phyloP scores from a whole-genome alignment of 2,888 invertebrate species.

The Sinopyrophorus schimmeli region DNA sequence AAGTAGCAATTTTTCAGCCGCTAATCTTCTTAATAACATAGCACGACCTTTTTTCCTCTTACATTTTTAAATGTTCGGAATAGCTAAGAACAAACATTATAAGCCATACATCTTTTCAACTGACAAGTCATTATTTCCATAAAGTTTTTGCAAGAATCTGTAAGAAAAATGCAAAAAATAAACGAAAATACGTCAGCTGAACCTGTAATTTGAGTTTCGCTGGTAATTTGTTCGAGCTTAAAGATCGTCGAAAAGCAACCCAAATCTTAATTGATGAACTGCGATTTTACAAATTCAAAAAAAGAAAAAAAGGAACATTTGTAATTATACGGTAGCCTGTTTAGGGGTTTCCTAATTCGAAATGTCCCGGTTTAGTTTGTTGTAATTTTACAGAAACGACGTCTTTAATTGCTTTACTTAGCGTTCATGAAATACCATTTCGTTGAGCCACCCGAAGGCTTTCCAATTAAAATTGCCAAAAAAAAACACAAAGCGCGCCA shows the following conservation, averaged over 20 bases:
- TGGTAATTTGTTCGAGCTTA: slow-evolving; percentile 9
- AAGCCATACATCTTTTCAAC: slow-evolving; percentile 12
- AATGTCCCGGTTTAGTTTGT: too few species aligned
- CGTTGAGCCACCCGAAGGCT: too few species aligned
- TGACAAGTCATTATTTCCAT: slow-evolving; percentile 14
- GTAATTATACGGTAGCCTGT: background rate
- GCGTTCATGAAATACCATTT: too few species aligned
- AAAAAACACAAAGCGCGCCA: too few species aligned
- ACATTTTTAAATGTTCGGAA: slow-evolving; percentile 8
- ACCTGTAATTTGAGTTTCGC: slow-evolving; percentile 7
- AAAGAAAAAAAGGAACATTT: background rate
- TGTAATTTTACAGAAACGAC: too few species aligned
- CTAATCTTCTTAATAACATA: background rate
- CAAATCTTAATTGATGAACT: slow-evolving; percentile 16
- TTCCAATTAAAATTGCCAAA: too few species aligned
- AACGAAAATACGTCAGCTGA: slow-evolving; percentile 5
- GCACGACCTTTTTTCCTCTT: background rate
- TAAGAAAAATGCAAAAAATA: slow-evolving; percentile 10
- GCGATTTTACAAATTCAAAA: slow-evolving; percentile 6
- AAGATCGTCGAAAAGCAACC: slow-evolving; percentile 8
- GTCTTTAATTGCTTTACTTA: too few species aligned
- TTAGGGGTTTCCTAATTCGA: background rate
- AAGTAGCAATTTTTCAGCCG: background rate
- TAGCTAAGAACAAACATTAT: slow-evolving; percentile 8
- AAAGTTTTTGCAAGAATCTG: slow-evolving; percentile 11